Evolutionary conservation across 2,888 invertebrate species (phyloP).

Genomic region (Parnassius orleans): DNA sequence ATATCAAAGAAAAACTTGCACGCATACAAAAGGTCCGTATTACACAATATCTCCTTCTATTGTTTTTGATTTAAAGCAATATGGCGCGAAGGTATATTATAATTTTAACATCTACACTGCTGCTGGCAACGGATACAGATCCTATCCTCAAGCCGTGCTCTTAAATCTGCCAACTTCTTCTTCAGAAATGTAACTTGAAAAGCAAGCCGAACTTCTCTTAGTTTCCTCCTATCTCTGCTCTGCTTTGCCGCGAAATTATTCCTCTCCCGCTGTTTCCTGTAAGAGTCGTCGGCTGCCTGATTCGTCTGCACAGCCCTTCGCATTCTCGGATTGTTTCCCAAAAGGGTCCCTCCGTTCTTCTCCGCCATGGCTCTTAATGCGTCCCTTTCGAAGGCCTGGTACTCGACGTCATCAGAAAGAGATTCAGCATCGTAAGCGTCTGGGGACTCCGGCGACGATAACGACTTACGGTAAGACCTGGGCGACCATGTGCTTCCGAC

Average conservation of each 20-base stretch:
- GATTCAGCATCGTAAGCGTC: conserved; percentile 53
- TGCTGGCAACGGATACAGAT: conserved; percentile 44
- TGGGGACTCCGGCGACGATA: conserved; percentile 71
- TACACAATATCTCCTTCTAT: background rate
- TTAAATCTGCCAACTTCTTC: conserved; percentile 50
- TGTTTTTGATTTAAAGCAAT: background rate
- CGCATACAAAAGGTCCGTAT: conserved; percentile 4
- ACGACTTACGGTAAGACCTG: conserved; percentile 35
- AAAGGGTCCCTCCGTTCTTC: conserved; percentile 79
- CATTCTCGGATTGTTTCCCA: conserved; percentile 86
- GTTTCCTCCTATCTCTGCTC: conserved; percentile 92
- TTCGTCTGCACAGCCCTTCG: conserved; percentile 75
- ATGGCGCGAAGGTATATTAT: background rate
- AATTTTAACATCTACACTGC: conserved; percentile 27
- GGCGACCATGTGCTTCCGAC: conserved; percentile 43
- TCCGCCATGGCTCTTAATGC: conserved; percentile 84
- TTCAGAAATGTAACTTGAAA: conserved; percentile 90
- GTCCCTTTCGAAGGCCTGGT: conserved; percentile 85
- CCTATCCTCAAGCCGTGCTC: conserved; percentile 42
- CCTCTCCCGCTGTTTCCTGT: conserved; percentile 92
- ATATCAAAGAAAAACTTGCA: conserved; percentile 17
- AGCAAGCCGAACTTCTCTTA: conserved; percentile 96
- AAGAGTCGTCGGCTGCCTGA: conserved; percentile 85
- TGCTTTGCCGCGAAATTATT: conserved; percentile 98
- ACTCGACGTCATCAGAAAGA: conserved; percentile 79